phyloP scores from a whole-genome alignment of 1,140 invertebrate genomes.

The Polypedilum vanderplanki region DNA sequence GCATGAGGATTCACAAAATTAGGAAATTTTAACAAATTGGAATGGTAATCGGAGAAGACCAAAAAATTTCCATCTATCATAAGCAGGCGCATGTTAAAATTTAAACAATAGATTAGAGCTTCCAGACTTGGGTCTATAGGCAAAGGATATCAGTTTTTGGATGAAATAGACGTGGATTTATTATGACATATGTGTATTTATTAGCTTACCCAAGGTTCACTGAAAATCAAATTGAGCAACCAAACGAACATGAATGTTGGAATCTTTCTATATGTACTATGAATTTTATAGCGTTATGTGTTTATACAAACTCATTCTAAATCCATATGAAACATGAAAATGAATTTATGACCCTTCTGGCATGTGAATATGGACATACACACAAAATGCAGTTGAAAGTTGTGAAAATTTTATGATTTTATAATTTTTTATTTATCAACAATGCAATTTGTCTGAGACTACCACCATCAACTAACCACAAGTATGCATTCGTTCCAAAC shows the following conservation, averaged over 20 bases:
- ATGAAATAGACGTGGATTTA: slow-evolving; percentile 1
- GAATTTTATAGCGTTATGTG: no score
- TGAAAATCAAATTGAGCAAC: slow-evolving; percentile 17
- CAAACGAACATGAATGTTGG: background rate
- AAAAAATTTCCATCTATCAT: no score
- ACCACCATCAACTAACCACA: background rate
- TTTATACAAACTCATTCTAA: no score
- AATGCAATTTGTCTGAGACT: background rate
- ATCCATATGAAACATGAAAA: background rate
- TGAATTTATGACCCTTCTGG: background rate
- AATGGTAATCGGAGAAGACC: no score
- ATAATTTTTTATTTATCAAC: background rate
- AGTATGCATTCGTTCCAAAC: background rate
- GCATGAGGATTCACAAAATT: no score
- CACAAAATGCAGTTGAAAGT: background rate
- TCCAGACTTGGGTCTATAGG: no score
- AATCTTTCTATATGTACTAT: background rate
- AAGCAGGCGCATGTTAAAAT: no score
- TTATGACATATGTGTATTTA: slow-evolving; percentile 13
- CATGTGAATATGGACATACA: slow-evolving; percentile 1
- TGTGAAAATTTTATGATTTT: background rate
- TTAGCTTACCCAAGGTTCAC: slow-evolving; percentile 10
- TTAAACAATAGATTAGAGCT: no score
- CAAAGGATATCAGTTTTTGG: background rate
- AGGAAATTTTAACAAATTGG: no score